Base-by-base conservation (phyloP, 2,888 invertebrate genomes). In the Meandrusa payeni region DNA sequence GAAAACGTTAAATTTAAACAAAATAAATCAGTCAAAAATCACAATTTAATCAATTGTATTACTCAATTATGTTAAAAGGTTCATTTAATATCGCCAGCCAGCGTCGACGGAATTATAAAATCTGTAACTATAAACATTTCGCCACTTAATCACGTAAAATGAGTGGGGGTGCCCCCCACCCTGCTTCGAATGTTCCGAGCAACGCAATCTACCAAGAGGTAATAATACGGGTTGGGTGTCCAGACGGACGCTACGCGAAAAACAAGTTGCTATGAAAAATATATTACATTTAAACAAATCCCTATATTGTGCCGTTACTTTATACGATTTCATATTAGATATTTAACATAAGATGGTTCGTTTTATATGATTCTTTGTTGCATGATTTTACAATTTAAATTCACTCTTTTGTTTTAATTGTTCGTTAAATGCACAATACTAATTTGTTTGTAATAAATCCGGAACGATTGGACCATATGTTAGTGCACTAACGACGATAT, bases 71-170 rank as follows among this genome's bases (percentile, higher is more conserved):
- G 39, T 43, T 38, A 27, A 41, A 48, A 50, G 43, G 56, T 38
- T 41, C 46, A 41, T 45, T 54, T 59, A 62, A 61, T 55, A 54
- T 48, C 57, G 51, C 51, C 55, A 26, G 12, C 26, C 33, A 23
- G 24, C 32, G 26, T 12, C 27, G 44, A 55, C 50, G 44, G 48
- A 52, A 61, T 64, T 61, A 61, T 69, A 69, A 73, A 72, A 68
- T 61, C 64, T 63, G 66, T 66, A 72, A 65, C 67, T 72, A 69
- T 74, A 76, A 76, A 77, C 72, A 76, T 75, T 78, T 79, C 76
- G 72, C 74, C 75, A 75, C 78, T 78, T 75, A 78, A 80, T 81
- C 80, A 78, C 74, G 74, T 75, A 73, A 77, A 76, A 65, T 67
- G 71, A 67, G 74, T 59, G 73, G 72, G 69, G 65, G 68, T 61